These are phyloP conservation scores for Prunella fulvescens DNA, from an alignment of 2,113 vertebrate species.

Conservation along the genomic window DNA sequence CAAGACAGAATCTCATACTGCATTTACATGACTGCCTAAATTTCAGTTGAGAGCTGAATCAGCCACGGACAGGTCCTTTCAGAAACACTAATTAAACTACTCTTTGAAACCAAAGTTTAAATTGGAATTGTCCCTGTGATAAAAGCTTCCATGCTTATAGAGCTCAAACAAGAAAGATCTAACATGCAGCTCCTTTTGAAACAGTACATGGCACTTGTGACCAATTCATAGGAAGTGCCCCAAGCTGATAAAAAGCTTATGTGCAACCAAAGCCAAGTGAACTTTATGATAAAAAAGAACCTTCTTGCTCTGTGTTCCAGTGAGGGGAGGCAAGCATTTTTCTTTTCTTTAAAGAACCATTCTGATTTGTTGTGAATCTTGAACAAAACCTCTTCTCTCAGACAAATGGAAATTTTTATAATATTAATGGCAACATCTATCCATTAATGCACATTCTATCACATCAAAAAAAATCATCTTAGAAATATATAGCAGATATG, in stretches of 20 bases:
- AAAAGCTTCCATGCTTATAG: background rate
- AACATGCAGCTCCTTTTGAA: background rate
- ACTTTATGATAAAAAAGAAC: background rate
- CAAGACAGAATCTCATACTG: background rate
- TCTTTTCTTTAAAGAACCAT: background rate
- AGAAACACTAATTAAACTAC: background rate
- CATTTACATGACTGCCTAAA: background rate
- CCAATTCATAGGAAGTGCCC: background rate
- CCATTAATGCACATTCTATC: background rate
- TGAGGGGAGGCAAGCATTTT: background rate
- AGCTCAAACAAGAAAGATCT: background rate
- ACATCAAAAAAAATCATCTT: background rate
- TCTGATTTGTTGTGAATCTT: background rate
- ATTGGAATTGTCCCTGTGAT: background rate
- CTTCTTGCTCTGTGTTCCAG: background rate
- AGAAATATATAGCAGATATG: background rate
- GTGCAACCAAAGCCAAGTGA: background rate
- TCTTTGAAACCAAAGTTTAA: background rate
- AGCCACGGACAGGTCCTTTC: background rate
- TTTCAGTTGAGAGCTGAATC: background rate
- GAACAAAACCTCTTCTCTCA: background rate
- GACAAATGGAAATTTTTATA: background rate
- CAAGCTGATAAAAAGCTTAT: background rate
- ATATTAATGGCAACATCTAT: background rate
- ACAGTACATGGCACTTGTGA: background rate